Conservation (phyloP, 2,113 vertebrate species). For the Aegithalos caudatus region DNA sequence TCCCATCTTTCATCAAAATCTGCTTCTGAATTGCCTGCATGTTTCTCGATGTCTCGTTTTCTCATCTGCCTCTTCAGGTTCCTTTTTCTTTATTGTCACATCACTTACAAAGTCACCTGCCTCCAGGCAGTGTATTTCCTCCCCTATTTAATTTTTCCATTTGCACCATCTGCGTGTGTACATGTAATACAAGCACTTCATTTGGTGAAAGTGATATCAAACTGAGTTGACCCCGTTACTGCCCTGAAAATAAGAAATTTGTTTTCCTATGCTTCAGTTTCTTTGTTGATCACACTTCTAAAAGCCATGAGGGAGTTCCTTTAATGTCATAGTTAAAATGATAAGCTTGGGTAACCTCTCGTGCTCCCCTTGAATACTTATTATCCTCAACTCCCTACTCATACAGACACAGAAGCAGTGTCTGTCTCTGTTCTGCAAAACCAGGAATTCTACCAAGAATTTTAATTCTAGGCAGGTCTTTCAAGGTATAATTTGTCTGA, state of each 20-base stretch:
- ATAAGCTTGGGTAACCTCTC: not conserved
- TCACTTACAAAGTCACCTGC: conserved; percentile 17
- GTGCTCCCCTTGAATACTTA: not conserved
- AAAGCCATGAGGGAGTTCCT: not conserved
- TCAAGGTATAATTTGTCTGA: not conserved
- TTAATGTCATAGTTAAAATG: not conserved
- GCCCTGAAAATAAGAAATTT: conserved; percentile 17
- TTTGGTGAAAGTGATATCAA: not conserved
- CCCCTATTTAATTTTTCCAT: not conserved
- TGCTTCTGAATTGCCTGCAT: not conserved
- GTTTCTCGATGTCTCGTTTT: not conserved
- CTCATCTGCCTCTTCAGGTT: not conserved
- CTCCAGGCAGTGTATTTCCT: conserved; percentile 2
- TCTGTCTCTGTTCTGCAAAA: not conserved
- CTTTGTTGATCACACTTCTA: conserved; percentile 20
- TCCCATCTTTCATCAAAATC: not conserved
- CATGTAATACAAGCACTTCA: not conserved
- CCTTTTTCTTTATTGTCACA: not conserved
- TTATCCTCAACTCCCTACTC: not conserved
- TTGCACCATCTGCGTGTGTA: conserved; percentile 1
- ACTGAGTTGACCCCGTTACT: not conserved
- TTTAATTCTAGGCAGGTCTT: not conserved
- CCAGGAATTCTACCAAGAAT: not conserved
- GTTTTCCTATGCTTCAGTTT: not conserved
- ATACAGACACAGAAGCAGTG: not conserved